Conservation (phyloP, 1,140 invertebrate species). For the Laodelphax striatellus region DNA sequence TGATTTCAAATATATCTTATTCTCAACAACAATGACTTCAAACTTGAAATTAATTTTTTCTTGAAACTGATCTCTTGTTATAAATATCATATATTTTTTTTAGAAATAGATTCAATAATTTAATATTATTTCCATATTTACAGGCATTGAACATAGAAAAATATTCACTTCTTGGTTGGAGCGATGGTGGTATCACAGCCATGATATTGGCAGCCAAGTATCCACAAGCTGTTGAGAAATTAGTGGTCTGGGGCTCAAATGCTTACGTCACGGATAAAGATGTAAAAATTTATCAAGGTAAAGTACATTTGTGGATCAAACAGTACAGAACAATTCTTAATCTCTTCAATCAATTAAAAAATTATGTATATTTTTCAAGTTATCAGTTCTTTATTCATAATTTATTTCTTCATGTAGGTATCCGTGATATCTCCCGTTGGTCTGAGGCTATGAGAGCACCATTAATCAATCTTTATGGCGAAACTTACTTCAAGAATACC, state of each 20-base stretch:
- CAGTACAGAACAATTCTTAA: no score
- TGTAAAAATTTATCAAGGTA: conserved; percentile 47
- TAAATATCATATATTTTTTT: no score
- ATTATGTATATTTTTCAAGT: no score
- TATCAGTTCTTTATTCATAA: no score
- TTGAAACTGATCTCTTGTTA: no score
- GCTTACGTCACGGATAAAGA: conserved; percentile 59
- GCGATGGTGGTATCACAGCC: conserved; percentile 73
- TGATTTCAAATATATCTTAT: no score
- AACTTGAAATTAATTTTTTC: no score
- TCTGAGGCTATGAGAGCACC: conserved; percentile 63
- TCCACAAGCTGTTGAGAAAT: conserved; percentile 51
- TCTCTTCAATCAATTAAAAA: no score
- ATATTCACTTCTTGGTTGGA: conserved; percentile 78
- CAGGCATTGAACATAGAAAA: conserved; percentile 48
- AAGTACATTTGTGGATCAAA: conserved; percentile 6
- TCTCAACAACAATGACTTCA: no score
- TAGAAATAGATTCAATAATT: no score
- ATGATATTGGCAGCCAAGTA: conserved; percentile 60
- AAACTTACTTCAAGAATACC: conserved; percentile 45
- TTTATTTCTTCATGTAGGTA: conserved; percentile 23
- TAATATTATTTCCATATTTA: conserved; percentile 6
- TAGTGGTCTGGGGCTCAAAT: conserved; percentile 69
- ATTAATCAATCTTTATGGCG: conserved; percentile 61
- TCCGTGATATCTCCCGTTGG: conserved; percentile 62